phyloP scores from a whole-genome alignment of 2,888 invertebrate species.

The Uloborus plumipes region DNA sequence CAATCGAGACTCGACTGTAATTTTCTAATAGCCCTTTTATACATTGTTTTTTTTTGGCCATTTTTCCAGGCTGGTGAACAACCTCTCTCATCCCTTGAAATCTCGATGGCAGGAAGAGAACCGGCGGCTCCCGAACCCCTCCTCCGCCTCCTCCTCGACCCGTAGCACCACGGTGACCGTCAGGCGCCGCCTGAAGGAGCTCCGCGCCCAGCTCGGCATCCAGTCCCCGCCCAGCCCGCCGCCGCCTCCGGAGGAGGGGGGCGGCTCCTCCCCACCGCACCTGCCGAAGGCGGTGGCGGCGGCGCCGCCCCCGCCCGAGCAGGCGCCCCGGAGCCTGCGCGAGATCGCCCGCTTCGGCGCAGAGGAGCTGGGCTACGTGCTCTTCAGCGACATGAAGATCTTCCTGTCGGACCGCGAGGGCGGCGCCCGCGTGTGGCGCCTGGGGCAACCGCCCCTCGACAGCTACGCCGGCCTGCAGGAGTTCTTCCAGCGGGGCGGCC shows the following conservation, averaged over 20 bases:
- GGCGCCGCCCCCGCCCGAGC: neutral
- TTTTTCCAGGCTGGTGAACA: slow-evolving; percentile 11
- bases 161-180: slow-evolving; percentile 59
- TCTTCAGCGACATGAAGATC: slow-evolving; percentile 59
- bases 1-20: too few species aligned
- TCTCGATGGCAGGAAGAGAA: slow-evolving; percentile 55
- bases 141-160: neutral
- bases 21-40: too few species aligned
- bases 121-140: slow-evolving; percentile 2
- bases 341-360: slow-evolving; percentile 28
- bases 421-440: slow-evolving; percentile 49
- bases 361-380: slow-evolving; percentile 39
- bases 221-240: slow-evolving; percentile 49
- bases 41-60: neutral
- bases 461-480: slow-evolving; percentile 43
- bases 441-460: slow-evolving; percentile 54
- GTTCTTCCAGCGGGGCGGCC: slow-evolving; percentile 45
- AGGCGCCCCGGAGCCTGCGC: slow-evolving; percentile 33
- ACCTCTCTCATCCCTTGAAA: slow-evolving; percentile 33
- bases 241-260: too few species aligned
- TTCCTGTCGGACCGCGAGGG: slow-evolving; percentile 48
- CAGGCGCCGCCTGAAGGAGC: slow-evolving; percentile 53
- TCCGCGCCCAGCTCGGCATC: slow-evolving; percentile 54
- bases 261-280: neutral
- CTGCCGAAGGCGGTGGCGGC: neutral